Evolutionary conservation across 53 echinoderm and acorn worm species (phyloP).

Genomic region (Hippasteria phrygiana): DNA sequence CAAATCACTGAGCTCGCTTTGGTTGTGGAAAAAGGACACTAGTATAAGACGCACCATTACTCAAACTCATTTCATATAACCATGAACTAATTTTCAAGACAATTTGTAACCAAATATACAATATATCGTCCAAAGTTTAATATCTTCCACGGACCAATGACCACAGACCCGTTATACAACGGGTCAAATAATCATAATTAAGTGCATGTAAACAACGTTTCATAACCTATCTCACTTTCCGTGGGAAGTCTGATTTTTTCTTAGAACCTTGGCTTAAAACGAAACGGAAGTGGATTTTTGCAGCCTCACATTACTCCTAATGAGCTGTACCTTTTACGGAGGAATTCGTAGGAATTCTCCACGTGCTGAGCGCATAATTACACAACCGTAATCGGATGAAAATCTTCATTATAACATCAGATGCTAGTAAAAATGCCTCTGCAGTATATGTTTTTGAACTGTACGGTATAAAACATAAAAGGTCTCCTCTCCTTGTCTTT

Average conservation of each 20-base stretch:
- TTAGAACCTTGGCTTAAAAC: not conserved
- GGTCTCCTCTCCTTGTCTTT: too few relatives aligned
- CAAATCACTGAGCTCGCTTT: not conserved
- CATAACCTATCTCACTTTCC: not conserved
- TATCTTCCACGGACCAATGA: too few relatives aligned
- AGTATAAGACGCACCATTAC: too few relatives aligned
- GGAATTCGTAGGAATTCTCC: not conserved
- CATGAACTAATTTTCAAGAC: too few relatives aligned
- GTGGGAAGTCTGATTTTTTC: not conserved
- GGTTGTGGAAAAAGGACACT: too few relatives aligned
- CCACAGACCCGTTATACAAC: not conserved
- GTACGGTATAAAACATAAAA: too few relatives aligned
- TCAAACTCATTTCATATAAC: too few relatives aligned
- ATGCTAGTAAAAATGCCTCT: not conserved
- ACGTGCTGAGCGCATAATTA: not conserved
- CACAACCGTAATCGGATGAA: not conserved
- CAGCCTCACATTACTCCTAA: not conserved
- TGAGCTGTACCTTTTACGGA: not conserved
- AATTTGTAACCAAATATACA: too few relatives aligned
- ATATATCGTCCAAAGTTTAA: too few relatives aligned
- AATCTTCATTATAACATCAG: not conserved
- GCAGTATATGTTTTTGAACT: too few relatives aligned
- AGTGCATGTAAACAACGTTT: not conserved
- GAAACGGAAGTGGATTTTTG: conserved; percentile 7
- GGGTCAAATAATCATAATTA: not conserved